These are phyloP conservation scores for Danionella cerebrum DNA, from an alignment of 2,113 vertebrate genomes.

Conservation along the genomic window DNA sequence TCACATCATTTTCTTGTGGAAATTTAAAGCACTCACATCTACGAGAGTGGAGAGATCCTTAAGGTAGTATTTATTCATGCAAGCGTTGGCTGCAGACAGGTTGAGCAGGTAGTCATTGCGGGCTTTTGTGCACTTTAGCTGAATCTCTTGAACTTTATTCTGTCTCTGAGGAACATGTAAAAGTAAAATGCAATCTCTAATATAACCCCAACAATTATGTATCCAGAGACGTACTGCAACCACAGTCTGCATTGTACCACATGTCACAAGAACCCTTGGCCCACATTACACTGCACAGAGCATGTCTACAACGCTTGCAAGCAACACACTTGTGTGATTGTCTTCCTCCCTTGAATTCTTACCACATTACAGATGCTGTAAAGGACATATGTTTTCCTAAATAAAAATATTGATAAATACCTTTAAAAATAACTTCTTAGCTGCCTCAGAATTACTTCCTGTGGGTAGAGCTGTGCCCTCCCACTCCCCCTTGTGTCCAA, in stretches of 20 bases:
- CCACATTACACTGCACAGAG: not conserved
- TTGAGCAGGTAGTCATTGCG: slow-evolving; percentile 82
- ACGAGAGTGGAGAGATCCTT: slow-evolving; percentile 72
- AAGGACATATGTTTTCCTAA: too few relatives aligned
- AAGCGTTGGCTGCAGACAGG: slow-evolving; percentile 71
- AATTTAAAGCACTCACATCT: slow-evolving; percentile 63
- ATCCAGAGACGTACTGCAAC: not conserved
- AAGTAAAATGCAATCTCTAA: not conserved
- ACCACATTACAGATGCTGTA: too few relatives aligned
- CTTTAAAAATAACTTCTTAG: too few relatives aligned
- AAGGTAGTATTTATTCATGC: slow-evolving; percentile 76
- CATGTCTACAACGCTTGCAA: not conserved
- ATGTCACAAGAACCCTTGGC: not conserved
- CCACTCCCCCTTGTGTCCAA: too few relatives aligned
- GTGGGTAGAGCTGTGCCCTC: too few relatives aligned
- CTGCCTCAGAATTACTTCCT: too few relatives aligned
- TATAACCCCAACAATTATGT: not conserved
- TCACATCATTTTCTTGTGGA: not conserved
- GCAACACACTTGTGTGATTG: not conserved
- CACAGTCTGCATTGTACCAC: slow-evolving; percentile 6
- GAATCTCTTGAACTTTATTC: slow-evolving; percentile 70
- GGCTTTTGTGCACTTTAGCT: slow-evolving; percentile 77
- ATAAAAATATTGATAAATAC: too few relatives aligned
- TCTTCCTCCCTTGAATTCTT: not conserved
- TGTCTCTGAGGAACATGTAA: slow-evolving; percentile 62